Evolutionary conservation across 2,113 vertebrate species (phyloP).

Genomic region (Rhizomys pruinosus): DNA sequence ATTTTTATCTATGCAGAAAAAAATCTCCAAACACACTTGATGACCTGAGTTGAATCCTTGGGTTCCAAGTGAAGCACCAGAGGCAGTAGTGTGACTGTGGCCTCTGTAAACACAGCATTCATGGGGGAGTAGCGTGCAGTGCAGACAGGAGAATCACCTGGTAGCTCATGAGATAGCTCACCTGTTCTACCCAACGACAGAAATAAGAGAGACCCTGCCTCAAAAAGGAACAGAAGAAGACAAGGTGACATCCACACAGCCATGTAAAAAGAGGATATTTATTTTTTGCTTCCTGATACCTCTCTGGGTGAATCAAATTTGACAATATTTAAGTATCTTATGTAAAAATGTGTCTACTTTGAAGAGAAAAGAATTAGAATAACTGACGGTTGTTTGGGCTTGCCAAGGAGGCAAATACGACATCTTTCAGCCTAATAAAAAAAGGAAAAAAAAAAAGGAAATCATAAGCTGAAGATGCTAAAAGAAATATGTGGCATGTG

Average conservation of each 20-base stretch:
- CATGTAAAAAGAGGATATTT: not conserved
- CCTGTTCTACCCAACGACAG: not conserved
- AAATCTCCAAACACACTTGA: not conserved
- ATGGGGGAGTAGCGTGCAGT: not conserved
- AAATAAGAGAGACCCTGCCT: not conserved
- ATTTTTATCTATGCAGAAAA: not conserved
- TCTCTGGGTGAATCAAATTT: conserved; percentile 47
- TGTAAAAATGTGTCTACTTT: conserved; percentile 6
- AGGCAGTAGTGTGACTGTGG: not conserved
- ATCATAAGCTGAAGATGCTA: too few species aligned
- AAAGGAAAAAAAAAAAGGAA: too few species aligned
- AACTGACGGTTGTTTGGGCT: too few species aligned
- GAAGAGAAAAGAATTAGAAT: not conserved
- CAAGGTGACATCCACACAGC: not conserved
- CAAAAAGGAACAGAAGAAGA: too few species aligned
- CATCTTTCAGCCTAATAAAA: too few species aligned
- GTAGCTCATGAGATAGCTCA: not conserved
- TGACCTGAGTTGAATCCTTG: not conserved
- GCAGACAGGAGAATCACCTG: not conserved
- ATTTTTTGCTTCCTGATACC: not conserved
- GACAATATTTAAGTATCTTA: conserved; percentile 46
- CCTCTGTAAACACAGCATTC: not conserved
- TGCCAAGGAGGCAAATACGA: too few species aligned
- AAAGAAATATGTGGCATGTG: too few species aligned
- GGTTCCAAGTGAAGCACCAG: not conserved